Percentiles rank a stretch among this genome's conserved stretches.
Conservation (phyloP, 2,888 invertebrate genomes). For the Dimorphilus gyrociliatus region DNA sequence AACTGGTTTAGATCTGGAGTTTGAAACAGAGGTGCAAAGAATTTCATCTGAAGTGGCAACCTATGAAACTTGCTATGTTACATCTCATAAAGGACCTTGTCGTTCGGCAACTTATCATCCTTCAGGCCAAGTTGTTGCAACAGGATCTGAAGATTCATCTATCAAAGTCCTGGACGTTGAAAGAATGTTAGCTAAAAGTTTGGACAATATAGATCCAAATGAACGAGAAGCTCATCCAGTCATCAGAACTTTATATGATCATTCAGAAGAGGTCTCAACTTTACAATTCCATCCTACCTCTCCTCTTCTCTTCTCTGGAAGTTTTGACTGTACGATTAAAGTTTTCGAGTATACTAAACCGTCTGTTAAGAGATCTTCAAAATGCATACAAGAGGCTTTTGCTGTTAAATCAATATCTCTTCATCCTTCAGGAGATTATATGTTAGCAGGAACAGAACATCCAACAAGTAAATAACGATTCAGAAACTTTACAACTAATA, state of each 20-base stretch:
- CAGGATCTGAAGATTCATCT: constrained; percentile 93
- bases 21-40: constrained; percentile 80
- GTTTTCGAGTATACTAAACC: constrained; percentile 96
- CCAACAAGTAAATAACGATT: constrained; percentile 41
- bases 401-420: constrained; percentile 75
- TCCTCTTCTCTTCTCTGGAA: constrained; percentile 83
- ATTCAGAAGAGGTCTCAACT: constrained; percentile 71
- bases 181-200: constrained; percentile 89
- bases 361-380: constrained; percentile 90
- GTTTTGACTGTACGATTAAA: constrained; percentile 80
- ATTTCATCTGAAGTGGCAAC: constrained; percentile 88
- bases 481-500: not conserved
- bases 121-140: constrained; percentile 75
- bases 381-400: constrained; percentile 87
- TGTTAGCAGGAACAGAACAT: constrained; percentile 82
- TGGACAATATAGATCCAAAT: too few species aligned
- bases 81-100: constrained; percentile 85
- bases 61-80: constrained; percentile 96
- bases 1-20: constrained; percentile 73
- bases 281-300: constrained; percentile 75
- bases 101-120: constrained; percentile 82
- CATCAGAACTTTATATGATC: constrained; percentile 89
- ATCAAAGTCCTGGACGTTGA: constrained; percentile 97
- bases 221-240: too few species aligned
- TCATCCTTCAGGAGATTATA: constrained; percentile 84